Evolutionary conservation across 37 sponge, comb jelly and placozoan genomes (phyloP).

Genomic region (Trichoplax adhaerens): DNA sequence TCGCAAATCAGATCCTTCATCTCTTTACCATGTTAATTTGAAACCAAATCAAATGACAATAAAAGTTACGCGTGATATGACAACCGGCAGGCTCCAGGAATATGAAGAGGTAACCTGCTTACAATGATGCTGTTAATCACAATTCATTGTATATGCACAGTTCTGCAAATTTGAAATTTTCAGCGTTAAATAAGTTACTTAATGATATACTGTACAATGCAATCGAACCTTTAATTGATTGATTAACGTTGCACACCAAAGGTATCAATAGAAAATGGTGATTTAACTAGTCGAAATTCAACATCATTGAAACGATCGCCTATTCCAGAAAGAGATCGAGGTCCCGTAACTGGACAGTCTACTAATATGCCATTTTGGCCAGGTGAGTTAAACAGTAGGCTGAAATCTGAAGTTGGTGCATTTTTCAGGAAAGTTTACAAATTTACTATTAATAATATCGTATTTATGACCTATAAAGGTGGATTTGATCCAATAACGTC

Average conservation of each 20-base stretch:
- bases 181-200: not conserved
- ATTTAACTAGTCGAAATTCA: slow-evolving; percentile 47
- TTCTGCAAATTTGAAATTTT: not conserved
- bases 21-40: slow-evolving; percentile 5
- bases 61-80: slow-evolving; percentile 18
- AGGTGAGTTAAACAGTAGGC: slow-evolving; percentile 14
- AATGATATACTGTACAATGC: too few relatives aligned
- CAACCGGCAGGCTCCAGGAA: slow-evolving; percentile 18
- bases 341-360: slow-evolving; percentile 41
- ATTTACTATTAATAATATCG: too few relatives aligned
- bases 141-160: slow-evolving; percentile 2
- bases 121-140: not conserved
- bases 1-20: slow-evolving; percentile 9
- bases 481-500: too few relatives aligned
- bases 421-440: too few relatives aligned
- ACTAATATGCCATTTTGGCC: slow-evolving; percentile 66
- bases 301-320: slow-evolving; percentile 50
- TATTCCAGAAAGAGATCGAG: slow-evolving; percentile 8
- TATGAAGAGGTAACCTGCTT: slow-evolving; percentile 21
- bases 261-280: slow-evolving; percentile 20
- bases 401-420: too few relatives aligned
- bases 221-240: too few relatives aligned
- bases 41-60: slow-evolving; percentile 21
- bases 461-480: too few relatives aligned
- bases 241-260: not conserved